These are phyloP conservation scores for Micrasema longulum DNA, from an alignment of 1,140 invertebrate species.

Conservation along the genomic window DNA sequence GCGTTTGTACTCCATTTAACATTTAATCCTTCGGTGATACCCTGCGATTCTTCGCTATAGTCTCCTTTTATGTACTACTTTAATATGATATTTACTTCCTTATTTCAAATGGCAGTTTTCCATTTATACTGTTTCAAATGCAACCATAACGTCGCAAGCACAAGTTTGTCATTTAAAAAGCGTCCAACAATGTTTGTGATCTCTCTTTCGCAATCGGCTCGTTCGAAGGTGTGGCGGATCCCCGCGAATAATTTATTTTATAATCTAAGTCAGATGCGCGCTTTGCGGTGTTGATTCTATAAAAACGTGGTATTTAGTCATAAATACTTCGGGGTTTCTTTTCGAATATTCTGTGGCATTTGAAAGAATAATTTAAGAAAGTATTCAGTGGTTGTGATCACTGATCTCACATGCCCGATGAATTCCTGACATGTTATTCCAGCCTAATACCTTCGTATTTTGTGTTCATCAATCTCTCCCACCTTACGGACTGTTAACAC, in stretches of 20 bases:
- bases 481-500: slow-evolving; percentile 19
- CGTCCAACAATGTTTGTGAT: too few species aligned
- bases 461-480: slow-evolving; percentile 10
- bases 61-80: slow-evolving; percentile 30
- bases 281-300: too few species aligned
- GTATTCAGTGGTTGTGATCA: not conserved
- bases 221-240: too few species aligned
- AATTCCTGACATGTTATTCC: slow-evolving; percentile 4
- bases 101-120: not conserved
- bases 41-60: slow-evolving; percentile 5
- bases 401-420: not conserved
- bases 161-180: too few species aligned
- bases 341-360: too few species aligned
- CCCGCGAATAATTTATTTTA: too few species aligned
- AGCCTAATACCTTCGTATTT: slow-evolving; percentile 7
- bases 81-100: not conserved
- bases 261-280: too few species aligned
- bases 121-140: slow-evolving; percentile 1
- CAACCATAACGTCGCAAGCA: not conserved
- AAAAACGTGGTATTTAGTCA: too few species aligned
- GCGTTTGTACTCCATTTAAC: slow-evolving; percentile 20
- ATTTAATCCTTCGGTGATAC: slow-evolving; percentile 20
- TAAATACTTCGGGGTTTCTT: too few species aligned
- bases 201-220: too few species aligned
- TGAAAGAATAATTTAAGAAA: too few species aligned